Percentiles rank a stretch among this genome's conserved stretches.
Conservation (phyloP, 2,113 vertebrate species). For the Hippopotamus amphibius region DNA sequence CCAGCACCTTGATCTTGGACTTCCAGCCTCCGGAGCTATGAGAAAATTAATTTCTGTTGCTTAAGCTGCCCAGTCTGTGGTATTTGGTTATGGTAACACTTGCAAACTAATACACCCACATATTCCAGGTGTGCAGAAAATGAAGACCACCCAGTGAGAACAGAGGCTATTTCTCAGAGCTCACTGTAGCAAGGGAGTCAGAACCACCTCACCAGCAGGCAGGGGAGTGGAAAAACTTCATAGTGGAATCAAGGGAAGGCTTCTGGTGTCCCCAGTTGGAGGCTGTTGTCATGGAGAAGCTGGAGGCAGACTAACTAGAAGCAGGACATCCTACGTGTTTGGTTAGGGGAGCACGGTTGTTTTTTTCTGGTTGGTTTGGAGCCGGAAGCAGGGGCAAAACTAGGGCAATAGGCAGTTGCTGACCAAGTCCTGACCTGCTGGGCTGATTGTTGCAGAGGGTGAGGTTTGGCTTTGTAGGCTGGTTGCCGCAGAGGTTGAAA, state of each 20-base stretch:
- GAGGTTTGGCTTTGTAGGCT: not conserved
- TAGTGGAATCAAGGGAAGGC: not conserved
- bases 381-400: not conserved
- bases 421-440: not conserved
- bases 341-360: not conserved
- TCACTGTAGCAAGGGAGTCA: not conserved
- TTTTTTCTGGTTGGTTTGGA: not conserved
- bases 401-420: not conserved
- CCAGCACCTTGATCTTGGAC: not conserved
- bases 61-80: not conserved
- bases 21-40: not conserved
- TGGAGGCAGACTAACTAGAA: not conserved
- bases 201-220: not conserved
- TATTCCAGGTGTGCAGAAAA: not conserved
- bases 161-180: not conserved
- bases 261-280: not conserved
- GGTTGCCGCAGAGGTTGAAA: not conserved
- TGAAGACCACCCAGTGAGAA: not conserved
- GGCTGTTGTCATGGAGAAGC: not conserved
- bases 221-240: not conserved
- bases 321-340: not conserved
- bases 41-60: not conserved
- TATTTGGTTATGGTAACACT: not conserved
- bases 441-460: not conserved
- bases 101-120: not conserved